phyloP scores from a whole-genome alignment of 2,888 invertebrate genomes.

The Eupeodes luniger region DNA sequence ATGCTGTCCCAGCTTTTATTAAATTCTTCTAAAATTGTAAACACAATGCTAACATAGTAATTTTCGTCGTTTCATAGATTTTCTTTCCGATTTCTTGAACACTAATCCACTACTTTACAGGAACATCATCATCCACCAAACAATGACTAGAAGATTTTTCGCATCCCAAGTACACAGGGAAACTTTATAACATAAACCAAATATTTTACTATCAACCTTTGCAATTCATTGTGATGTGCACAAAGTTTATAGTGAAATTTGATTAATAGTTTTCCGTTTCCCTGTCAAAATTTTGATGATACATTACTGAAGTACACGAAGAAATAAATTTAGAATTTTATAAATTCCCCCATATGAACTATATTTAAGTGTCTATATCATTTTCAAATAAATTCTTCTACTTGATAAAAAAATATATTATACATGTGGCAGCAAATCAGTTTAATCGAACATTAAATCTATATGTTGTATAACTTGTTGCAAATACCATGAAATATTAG shows the following conservation, averaged over 20 bases:
- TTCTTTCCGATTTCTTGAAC: too few relatives aligned
- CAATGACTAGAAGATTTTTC: background rate
- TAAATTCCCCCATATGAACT: background rate
- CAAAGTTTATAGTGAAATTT: conserved; percentile 3
- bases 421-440: too few relatives aligned
- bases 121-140: too few relatives aligned
- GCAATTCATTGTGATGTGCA: background rate
- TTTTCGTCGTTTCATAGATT: too few relatives aligned
- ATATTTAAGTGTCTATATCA: background rate
- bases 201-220: background rate
- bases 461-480: too few relatives aligned
- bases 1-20: too few relatives aligned
- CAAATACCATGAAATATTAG: too few relatives aligned
- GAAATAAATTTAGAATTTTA: conserved; percentile 5
- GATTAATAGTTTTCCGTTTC: conserved; percentile 19
- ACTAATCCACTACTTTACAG: too few relatives aligned
- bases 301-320: background rate
- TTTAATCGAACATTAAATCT: too few relatives aligned
- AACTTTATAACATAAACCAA: background rate
- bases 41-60: too few relatives aligned
- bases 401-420: too few relatives aligned
- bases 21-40: too few relatives aligned
- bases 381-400: background rate
- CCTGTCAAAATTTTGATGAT: background rate
- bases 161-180: background rate